phyloP scores from a whole-genome alignment of 2,797 vertebrate genomes.

The Microctenopoma lineatum region DNA sequence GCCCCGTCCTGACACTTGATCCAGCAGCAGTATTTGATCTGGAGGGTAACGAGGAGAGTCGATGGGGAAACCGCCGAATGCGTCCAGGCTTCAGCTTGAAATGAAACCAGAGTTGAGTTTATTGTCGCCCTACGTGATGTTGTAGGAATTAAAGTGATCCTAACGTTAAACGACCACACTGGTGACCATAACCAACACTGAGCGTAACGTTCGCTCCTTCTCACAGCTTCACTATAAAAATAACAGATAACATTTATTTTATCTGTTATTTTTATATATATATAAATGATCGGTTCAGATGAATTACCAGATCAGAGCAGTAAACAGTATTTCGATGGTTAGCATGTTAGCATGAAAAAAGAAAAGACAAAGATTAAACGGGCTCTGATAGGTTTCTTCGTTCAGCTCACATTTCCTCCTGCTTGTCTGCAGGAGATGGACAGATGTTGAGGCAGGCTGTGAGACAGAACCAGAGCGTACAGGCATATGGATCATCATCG shows the following conservation, averaged over 20 bases:
- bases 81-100: conserved; percentile 12
- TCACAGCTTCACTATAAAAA: no score
- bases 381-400: background rate
- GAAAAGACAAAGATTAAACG: background rate
- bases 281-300: no score
- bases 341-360: no score
- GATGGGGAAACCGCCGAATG: background rate
- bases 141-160: background rate
- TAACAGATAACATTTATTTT: no score
- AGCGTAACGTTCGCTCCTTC: no score
- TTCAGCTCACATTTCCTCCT: conserved; percentile 14
- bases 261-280: no score
- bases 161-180: background rate
- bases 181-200: no score
- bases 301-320: no score
- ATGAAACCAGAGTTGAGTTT: conserved; percentile 2
- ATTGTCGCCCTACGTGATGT: background rate
- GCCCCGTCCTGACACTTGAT: background rate
- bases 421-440: conserved; percentile 15
- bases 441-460: conserved; percentile 43
- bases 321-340: no score
- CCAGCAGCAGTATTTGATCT: conserved; percentile 11
- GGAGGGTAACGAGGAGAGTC: conserved; percentile 1
- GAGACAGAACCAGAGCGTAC: conserved; percentile 16
- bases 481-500: conserved; percentile 32